Percentiles rank a stretch among this genome's conserved stretches.
Evolutionary conservation across 92 coral and sea anemone genomes (phyloP).

Genomic region (Epizoanthus stellaris): DNA sequence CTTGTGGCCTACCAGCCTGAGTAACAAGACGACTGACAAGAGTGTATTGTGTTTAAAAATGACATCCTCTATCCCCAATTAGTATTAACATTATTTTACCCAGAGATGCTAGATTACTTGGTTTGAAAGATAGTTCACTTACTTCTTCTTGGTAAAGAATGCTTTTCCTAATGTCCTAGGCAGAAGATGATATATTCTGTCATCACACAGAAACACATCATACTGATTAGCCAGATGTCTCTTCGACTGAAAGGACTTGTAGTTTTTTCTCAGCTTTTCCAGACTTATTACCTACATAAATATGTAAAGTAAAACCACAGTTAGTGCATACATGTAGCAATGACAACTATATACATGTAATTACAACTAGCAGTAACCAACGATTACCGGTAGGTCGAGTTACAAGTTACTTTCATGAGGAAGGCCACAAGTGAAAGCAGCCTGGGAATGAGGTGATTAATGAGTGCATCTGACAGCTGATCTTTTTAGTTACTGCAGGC

Average conservation of each 20-base stretch:
- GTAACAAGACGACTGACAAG: too few relatives aligned
- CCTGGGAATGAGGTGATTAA: too few relatives aligned
- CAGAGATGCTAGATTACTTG: too few relatives aligned
- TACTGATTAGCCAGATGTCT: constrained; percentile 83
- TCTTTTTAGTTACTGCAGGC: too few relatives aligned
- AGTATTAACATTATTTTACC: too few relatives aligned
- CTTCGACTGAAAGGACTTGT: constrained; percentile 89
- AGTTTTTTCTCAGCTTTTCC: constrained; percentile 76
- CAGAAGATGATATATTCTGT: constrained; percentile 85
- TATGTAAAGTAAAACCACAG: background rate
- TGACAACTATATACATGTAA: background rate
- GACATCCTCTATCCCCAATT: too few relatives aligned
- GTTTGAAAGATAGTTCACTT: constrained; percentile 23
- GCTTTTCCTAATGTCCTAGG: constrained; percentile 91
- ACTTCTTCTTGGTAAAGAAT: constrained; percentile 90
- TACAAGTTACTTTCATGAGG: too few relatives aligned
- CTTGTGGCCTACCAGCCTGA: too few relatives aligned
- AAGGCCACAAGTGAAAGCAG: too few relatives aligned
- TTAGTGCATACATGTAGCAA: background rate
- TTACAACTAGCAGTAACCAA: background rate
- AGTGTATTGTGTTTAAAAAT: too few relatives aligned
- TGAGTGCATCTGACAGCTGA: too few relatives aligned
- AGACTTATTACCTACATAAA: constrained; percentile 77
- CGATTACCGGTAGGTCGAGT: background rate
- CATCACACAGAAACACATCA: constrained; percentile 93